Conservation (phyloP, 2,888 invertebrate species). For the Protonemura montana region DNA sequence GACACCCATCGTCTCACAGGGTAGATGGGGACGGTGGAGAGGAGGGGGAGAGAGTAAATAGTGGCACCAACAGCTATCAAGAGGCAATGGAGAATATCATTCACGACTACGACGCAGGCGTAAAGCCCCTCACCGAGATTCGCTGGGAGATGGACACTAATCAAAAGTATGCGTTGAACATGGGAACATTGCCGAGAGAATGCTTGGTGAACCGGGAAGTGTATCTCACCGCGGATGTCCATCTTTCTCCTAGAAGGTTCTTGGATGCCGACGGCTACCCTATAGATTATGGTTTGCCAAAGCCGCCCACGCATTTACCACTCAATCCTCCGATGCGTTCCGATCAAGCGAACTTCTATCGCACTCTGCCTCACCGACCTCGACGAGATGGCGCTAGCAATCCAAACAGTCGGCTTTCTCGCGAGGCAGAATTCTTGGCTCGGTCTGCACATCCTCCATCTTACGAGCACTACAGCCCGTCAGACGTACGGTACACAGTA, state of each 20-base stretch:
- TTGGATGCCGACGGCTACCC: constrained; percentile 82
- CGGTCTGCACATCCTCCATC: constrained; percentile 61
- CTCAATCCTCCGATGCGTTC: constrained; percentile 48
- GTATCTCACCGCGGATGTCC: constrained; percentile 72
- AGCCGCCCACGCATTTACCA: constrained; percentile 61
- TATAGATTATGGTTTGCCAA: constrained; percentile 78
- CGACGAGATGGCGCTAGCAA: constrained; percentile 58
- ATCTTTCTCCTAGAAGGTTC: constrained; percentile 75
- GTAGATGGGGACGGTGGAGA: constrained; percentile 54
- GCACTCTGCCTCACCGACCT: constrained; percentile 78
- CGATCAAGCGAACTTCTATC: constrained; percentile 64
- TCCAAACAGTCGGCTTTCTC: constrained; percentile 65
- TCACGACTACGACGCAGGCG: constrained; percentile 52
- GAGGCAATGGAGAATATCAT: constrained; percentile 55
- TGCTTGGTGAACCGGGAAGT: constrained; percentile 59
- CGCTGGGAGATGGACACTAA: constrained; percentile 36
- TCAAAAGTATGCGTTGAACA: constrained; percentile 56
- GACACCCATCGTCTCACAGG: constrained; percentile 55
- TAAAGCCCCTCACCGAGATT: constrained; percentile 22
- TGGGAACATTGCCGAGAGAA: constrained; percentile 62
- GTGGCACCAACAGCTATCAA: constrained; percentile 54
- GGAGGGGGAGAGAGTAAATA: constrained; percentile 58
- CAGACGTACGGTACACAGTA: constrained; percentile 76
- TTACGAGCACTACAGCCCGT: constrained; percentile 58
- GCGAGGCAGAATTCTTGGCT: constrained; percentile 72